phyloP scores from a whole-genome alignment of 2,113 vertebrate species.

The Rhynchopsitta pachyrhyncha region DNA sequence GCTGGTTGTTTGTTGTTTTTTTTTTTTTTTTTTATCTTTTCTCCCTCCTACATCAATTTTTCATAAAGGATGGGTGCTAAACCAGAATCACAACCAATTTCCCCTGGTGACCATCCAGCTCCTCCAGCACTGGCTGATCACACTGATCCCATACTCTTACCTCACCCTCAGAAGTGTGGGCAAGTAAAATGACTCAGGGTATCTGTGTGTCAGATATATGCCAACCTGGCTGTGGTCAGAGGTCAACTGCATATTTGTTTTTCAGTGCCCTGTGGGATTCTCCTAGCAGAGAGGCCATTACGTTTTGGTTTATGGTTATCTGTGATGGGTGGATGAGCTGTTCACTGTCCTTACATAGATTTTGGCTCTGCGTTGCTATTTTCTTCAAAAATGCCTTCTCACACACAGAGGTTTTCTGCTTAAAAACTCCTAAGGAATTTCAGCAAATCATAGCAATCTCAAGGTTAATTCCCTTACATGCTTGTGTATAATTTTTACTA shows the following conservation, averaged over 20 bases:
- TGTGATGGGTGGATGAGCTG: not conserved
- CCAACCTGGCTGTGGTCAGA: not conserved
- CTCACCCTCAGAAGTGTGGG: fast-evolving
- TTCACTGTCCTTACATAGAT: not conserved
- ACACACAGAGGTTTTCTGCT: not conserved
- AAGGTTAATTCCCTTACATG: not conserved
- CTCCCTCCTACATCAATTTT: not conserved
- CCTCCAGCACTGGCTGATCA: not conserved
- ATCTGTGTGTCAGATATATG: not conserved
- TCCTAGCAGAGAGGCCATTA: not conserved
- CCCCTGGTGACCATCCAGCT: not conserved
- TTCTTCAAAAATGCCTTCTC: not conserved
- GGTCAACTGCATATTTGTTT: not conserved
- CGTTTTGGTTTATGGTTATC: not conserved
- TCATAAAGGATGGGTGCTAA: not conserved
- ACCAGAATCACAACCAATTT: not conserved
- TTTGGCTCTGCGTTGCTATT: not conserved
- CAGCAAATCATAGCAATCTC: not conserved
- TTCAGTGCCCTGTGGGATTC: not conserved
- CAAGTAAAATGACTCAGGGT: not conserved
- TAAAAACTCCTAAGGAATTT: not conserved
- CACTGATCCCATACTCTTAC: not conserved
- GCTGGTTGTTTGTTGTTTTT: too few species aligned
- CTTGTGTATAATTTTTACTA: not conserved
- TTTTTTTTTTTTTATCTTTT: not conserved